These are phyloP conservation scores for Merops nubicus DNA, from an alignment of 2,113 vertebrate genomes.

Conservation along the genomic window DNA sequence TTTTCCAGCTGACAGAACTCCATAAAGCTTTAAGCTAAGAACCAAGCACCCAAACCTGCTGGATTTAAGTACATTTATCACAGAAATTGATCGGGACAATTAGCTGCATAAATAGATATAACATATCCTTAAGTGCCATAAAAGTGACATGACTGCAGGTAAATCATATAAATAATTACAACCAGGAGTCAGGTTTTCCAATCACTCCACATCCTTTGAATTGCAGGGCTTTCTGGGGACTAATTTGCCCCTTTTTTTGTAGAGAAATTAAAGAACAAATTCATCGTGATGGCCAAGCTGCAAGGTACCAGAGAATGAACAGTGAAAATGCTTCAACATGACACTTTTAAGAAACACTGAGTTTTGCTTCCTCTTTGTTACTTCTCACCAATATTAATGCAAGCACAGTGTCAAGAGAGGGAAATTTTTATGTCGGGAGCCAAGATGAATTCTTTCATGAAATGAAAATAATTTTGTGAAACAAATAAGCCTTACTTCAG, in stretches of 20 bases:
- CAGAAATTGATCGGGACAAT: conserved; percentile 22
- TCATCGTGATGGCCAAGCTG: background rate
- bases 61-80: background rate
- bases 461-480: conserved; percentile 18
- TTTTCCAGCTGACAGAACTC: background rate
- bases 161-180: conserved; percentile 48
- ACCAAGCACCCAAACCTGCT: background rate
- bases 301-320: background rate
- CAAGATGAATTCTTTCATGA: background rate
- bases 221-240: background rate
- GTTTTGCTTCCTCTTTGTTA: background rate
- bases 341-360: background rate
- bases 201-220: background rate
- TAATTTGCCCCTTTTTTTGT: background rate
- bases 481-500: conserved; percentile 5
- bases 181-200: conserved; percentile 30
- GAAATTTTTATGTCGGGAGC: background rate
- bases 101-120: conserved; percentile 32
- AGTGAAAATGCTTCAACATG: background rate
- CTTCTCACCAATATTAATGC: background rate
- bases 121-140: conserved; percentile 8
- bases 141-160: conserved; percentile 29
- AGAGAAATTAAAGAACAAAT: background rate
- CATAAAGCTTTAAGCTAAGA: background rate
- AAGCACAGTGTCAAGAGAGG: background rate